phyloP scores from a whole-genome alignment of 2,888 invertebrate species.

The Deladenus siricidicola region DNA sequence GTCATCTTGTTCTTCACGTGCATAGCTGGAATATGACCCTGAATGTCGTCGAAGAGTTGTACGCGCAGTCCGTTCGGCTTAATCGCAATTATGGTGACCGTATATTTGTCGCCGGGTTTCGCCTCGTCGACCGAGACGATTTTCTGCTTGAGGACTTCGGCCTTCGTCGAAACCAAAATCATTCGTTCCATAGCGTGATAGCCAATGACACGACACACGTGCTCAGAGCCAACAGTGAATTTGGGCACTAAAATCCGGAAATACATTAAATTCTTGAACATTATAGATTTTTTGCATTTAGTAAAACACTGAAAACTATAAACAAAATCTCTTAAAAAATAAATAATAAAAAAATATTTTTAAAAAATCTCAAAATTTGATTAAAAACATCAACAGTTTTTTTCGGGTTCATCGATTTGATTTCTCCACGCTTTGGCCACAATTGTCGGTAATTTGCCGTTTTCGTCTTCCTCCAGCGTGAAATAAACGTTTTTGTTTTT shows the following conservation, averaged over 20 bases:
- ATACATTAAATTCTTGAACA: neutral
- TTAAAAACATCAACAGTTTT: slow-evolving; percentile 9
- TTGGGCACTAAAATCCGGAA: slow-evolving; percentile 28
- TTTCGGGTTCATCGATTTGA: slow-evolving; percentile 20
- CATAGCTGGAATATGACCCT: slow-evolving; percentile 34
- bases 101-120: slow-evolving; percentile 22
- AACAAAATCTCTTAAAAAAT: slow-evolving; percentile 1
- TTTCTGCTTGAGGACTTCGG: slow-evolving; percentile 37
- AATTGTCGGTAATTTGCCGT: slow-evolving; percentile 19
- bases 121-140: slow-evolving; percentile 17
- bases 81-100: slow-evolving; percentile 11
- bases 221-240: slow-evolving; percentile 29
- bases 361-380: neutral
- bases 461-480: slow-evolving; percentile 13
- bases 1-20: slow-evolving; percentile 30
- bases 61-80: slow-evolving; percentile 22
- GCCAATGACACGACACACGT: slow-evolving; percentile 38
- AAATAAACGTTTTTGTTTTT: slow-evolving; percentile 38
- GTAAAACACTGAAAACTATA: too few species aligned
- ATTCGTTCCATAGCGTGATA: slow-evolving; percentile 37
- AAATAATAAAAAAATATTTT: neutral
- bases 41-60: slow-evolving; percentile 20
- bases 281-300: neutral
- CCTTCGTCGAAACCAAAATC: slow-evolving; percentile 37
- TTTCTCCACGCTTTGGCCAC: slow-evolving; percentile 21